These are phyloP conservation scores for Eumaeus atala DNA, from an alignment of 1,140 invertebrate genomes.

Conservation along the genomic window DNA sequence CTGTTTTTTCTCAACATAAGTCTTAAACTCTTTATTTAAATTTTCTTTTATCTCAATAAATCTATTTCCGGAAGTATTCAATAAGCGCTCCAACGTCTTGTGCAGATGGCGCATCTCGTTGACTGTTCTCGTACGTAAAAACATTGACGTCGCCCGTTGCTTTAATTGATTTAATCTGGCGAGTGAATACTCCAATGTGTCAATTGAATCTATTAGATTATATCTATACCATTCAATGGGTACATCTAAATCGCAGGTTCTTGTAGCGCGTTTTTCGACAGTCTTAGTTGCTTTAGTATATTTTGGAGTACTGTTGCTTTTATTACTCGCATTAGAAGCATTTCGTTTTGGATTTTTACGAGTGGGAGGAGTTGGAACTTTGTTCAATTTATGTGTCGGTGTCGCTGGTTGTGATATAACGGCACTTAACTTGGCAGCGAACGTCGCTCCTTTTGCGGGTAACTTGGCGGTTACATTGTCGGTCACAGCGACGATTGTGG, in stretches of 20 bases:
- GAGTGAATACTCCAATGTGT: slow-evolving; percentile 63
- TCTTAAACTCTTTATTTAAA: slow-evolving; percentile 60
- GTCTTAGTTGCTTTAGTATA: slow-evolving; percentile 26
- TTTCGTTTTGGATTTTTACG: slow-evolving; percentile 13
- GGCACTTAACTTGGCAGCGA: slow-evolving; percentile 51
- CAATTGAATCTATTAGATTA: slow-evolving; percentile 64
- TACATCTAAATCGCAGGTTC: slow-evolving; percentile 45
- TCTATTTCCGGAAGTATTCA: slow-evolving; percentile 52
- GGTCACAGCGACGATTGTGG: slow-evolving; percentile 65
- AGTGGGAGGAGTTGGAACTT: slow-evolving; percentile 12
- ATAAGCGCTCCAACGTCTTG: slow-evolving; percentile 49
- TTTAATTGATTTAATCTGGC: slow-evolving; percentile 57
- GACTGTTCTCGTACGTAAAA: slow-evolving; percentile 48
- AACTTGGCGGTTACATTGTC: slow-evolving; percentile 33
- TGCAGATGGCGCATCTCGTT: slow-evolving; percentile 60
- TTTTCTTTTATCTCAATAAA: slow-evolving; percentile 64
- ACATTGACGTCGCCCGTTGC: slow-evolving; percentile 47
- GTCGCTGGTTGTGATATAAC: slow-evolving; percentile 25
- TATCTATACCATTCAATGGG: slow-evolving; percentile 69
- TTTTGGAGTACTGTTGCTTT: slow-evolving; percentile 29
- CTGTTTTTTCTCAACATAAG: slow-evolving; percentile 52
- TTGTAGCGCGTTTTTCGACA: slow-evolving; percentile 21
- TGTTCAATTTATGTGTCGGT: slow-evolving; percentile 20
- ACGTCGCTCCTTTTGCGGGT: slow-evolving; percentile 39
- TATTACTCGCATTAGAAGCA: slow-evolving; percentile 20